phyloP scores from a whole-genome alignment of 2,113 vertebrate species.

The Anseranas semipalmata region DNA sequence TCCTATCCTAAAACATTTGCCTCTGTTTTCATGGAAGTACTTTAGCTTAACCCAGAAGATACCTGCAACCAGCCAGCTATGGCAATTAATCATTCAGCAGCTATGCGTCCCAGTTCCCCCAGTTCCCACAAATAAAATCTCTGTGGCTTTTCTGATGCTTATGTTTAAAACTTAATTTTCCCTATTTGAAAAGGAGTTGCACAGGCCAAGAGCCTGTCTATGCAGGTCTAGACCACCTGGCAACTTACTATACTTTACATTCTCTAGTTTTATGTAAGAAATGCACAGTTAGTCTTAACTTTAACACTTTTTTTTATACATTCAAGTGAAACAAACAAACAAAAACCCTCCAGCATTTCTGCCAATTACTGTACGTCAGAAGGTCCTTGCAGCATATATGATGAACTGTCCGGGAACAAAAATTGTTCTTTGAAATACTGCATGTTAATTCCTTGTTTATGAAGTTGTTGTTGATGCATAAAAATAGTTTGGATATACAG shows the following conservation, averaged over 20 bases:
- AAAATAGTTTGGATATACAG: neutral
- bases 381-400: neutral
- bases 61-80: neutral
- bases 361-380: neutral
- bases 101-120: neutral
- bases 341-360: neutral
- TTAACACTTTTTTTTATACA: neutral
- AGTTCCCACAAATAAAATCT: neutral
- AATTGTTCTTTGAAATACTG: neutral
- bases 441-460: neutral
- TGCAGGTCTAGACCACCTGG: neutral
- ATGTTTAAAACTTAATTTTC: neutral
- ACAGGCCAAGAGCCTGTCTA: neutral
- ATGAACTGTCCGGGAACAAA: neutral
- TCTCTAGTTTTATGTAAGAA: neutral
- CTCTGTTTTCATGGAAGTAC: neutral
- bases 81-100: neutral
- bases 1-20: neutral
- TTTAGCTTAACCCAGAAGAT: neutral
- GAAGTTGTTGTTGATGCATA: neutral
- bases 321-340: neutral
- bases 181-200: neutral
- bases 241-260: neutral
- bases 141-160: neutral
- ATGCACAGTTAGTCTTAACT: neutral